These are phyloP conservation scores for Lepus oiostolus DNA, from an alignment of 2,797 vertebrate species.

Conservation along the genomic window DNA sequence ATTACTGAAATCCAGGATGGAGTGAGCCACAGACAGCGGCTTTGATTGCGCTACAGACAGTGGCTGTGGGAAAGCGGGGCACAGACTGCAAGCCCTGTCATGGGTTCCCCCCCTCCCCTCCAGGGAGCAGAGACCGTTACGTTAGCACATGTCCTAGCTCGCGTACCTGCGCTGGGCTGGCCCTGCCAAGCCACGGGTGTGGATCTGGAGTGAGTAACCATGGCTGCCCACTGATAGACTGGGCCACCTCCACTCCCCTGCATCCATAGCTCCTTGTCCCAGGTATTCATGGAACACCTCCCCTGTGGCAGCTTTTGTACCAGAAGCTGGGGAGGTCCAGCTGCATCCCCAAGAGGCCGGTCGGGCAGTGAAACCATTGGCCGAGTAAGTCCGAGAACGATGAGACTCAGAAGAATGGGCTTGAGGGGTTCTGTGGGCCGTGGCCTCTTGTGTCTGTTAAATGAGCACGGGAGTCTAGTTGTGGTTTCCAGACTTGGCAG, in stretches of 20 bases:
- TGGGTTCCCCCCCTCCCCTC: too few species aligned
- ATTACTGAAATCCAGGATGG: background rate
- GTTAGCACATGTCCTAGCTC: background rate
- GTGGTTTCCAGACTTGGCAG: background rate
- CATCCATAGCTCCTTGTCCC: background rate
- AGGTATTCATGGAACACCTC: background rate
- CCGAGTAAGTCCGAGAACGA: background rate
- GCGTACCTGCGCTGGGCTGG: background rate
- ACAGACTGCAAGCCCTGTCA: background rate
- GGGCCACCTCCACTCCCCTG: background rate
- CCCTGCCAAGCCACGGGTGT: accelerated
- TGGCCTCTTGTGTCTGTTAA: background rate
- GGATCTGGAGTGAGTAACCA: background rate
- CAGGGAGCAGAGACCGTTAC: background rate
- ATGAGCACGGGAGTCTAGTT: background rate
- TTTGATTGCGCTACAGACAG: too few species aligned
- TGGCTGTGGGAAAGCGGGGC: accelerated
- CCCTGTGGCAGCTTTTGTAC: background rate
- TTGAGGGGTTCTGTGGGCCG: background rate
- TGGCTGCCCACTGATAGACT: background rate
- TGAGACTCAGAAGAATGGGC: background rate
- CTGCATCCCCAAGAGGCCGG: background rate
- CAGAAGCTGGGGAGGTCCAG: background rate
- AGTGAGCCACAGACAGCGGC: accelerated
- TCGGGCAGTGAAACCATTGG: background rate